Evolutionary conservation across 2,888 invertebrate genomes (phyloP), one percentile per base, ranked within the genome.

Genomic region (Theretra japonica): DNA sequence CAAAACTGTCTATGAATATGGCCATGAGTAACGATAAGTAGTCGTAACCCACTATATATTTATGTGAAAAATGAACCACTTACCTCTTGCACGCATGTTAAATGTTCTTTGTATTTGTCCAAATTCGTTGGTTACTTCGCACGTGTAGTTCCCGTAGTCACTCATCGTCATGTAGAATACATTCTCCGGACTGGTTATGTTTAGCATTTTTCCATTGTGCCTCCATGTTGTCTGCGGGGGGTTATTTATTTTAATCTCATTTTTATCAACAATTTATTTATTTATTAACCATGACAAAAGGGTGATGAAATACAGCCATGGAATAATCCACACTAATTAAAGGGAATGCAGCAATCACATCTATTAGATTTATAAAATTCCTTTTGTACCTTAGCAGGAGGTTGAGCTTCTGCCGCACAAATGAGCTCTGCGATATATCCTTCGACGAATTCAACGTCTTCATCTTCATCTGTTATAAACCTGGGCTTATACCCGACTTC

Each of bases 101-200:
- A 87, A 90, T 15, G 78, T 75, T 28, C 89, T 81, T 19, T 60
- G 76, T 15, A 86, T 82, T 53, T 68, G 80, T 28, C 90, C 91
- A 62, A 81, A 84, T 0, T 71, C 70, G 75, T 91, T 91, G 25
- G 74, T 80, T 0, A 87, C 86, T 33, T 83, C 75, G 73, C 91
- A 91, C 1, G 76, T 78, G 69, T 88, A 91, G n/a, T 73, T 75
- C 21, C 90, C 91, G n/a, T 80, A 79, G 33, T 79, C 77, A 0
- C 75, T 72, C 0, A 73, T 59, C 23, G 70, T 77, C 86, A 87
- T 86, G 7, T 72, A 60, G 4, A 86, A 71, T 2, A 73, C n/a
- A 48, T 83, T 75, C 17, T 70, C 70, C 75, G 78, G 79, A 0
- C 75, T 74, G 1, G 78, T 76, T 8, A 73, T 69, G 6, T 75